These are phyloP conservation scores for Bryconaethiops microstoma DNA, from an alignment of 2,797 vertebrate species.

Conservation along the genomic window DNA sequence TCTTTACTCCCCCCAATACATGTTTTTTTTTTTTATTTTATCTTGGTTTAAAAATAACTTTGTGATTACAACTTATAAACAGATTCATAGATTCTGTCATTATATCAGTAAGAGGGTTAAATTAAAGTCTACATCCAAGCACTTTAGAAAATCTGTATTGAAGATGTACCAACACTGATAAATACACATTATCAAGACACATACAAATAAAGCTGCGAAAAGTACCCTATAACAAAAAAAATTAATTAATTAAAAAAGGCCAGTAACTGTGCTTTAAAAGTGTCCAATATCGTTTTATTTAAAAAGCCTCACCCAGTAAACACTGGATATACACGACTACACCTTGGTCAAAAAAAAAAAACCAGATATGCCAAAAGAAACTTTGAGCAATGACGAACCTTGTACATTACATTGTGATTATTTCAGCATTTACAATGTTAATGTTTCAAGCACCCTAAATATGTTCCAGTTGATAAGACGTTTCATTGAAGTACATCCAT, in stretches of 20 bases:
- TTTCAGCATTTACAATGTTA: neutral
- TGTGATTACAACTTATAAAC: too few species aligned
- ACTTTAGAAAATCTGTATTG: constrained; percentile 25
- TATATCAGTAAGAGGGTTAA: neutral
- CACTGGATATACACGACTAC: neutral
- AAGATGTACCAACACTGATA: constrained; percentile 4
- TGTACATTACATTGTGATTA: neutral
- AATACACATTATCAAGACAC: neutral
- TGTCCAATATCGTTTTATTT: constrained; percentile 8
- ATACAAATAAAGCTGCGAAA: neutral
- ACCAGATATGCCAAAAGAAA: neutral
- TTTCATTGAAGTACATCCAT: constrained; percentile 14
- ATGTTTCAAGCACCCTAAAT: constrained; percentile 7
- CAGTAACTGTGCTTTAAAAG: neutral
- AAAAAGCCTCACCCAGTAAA: neutral
- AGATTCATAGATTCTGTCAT: neutral
- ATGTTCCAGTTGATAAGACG: neutral
- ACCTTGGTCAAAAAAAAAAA: neutral
- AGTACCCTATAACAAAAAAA: neutral
- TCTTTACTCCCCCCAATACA: too few species aligned
- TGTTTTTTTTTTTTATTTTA: too few species aligned
- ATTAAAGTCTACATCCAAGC: neutral
- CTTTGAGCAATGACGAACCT: neutral
- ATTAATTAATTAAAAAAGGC: neutral
- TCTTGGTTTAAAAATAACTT: too few species aligned